phyloP scores from a whole-genome alignment of 2,113 vertebrate genomes.

The Phaethon lepturus region DNA sequence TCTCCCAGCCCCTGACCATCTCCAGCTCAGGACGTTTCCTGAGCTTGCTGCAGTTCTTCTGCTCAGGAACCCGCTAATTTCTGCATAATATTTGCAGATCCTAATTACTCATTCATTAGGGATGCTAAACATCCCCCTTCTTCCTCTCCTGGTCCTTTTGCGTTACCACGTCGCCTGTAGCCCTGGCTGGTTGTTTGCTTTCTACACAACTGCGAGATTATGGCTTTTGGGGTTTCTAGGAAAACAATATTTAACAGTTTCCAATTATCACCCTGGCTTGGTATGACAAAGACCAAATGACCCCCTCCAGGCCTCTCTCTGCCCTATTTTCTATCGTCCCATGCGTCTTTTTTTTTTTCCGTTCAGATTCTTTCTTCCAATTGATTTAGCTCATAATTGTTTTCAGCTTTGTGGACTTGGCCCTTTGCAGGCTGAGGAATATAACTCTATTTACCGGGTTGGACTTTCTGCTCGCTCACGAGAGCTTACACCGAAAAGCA shows the following conservation, averaged over 20 bases:
- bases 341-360: not conserved
- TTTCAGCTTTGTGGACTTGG: not conserved
- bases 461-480: not conserved
- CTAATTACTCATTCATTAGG: not conserved
- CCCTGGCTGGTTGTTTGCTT: not conserved
- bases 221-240: not conserved
- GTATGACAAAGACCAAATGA: not conserved
- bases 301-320: not conserved
- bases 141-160: not conserved
- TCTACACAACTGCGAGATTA: not conserved
- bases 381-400: not conserved
- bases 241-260: not conserved
- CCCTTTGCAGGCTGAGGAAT: not conserved
- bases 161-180: fast-evolving
- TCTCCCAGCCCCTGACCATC: not conserved
- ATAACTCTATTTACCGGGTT: not conserved
- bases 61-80: fast-evolving
- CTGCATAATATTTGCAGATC: not conserved
- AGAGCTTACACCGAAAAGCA: not conserved
- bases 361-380: not conserved
- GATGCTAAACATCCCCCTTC: not conserved
- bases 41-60: not conserved
- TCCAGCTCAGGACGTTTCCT: fast-evolving
- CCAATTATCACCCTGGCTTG: not conserved
- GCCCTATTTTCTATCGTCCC: not conserved